A percentile compares a stretch with the other conserved stretches of the same genome.
Evolutionary conservation across 1,140 invertebrate species (phyloP).

Genomic region (Drosophila mojavensis): DNA sequence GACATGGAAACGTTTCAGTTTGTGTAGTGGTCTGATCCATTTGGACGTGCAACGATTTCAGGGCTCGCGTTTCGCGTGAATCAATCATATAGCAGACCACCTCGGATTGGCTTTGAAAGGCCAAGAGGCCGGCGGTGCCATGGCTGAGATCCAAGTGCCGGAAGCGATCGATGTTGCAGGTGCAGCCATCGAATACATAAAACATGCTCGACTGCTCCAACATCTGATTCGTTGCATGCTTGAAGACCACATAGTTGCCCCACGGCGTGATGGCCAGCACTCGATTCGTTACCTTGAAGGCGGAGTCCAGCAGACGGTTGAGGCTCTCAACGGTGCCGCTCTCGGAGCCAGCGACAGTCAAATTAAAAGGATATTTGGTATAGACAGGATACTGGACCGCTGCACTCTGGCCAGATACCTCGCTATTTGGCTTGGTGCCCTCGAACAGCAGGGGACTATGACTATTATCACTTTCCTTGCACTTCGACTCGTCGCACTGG

Average conservation of each 20-base stretch:
- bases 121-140: conserved; percentile 66
- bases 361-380: conserved; percentile 44
- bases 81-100: conserved; percentile 61
- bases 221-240: background rate
- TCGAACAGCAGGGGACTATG: background rate
- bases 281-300: conserved; percentile 64
- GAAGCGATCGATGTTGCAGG: conserved; percentile 70
- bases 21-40: background rate
- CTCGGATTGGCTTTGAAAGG: conserved; percentile 39
- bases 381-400: background rate
- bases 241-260: conserved; percentile 79
- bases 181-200: conserved; percentile 70
- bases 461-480: background rate
- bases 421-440: background rate
- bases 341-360: conserved; percentile 70
- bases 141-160: conserved; percentile 65
- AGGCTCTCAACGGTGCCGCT: conserved; percentile 69
- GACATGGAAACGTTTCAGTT: background rate
- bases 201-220: conserved; percentile 18
- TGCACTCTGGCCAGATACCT: background rate
- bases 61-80: conserved; percentile 39
- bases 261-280: conserved; percentile 76
- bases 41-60: conserved; percentile 5
- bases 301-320: conserved; percentile 42
- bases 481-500: background rate